Evolutionary conservation across 2,888 invertebrate species (phyloP).

Genomic region (Pediacus dermestoides): DNA sequence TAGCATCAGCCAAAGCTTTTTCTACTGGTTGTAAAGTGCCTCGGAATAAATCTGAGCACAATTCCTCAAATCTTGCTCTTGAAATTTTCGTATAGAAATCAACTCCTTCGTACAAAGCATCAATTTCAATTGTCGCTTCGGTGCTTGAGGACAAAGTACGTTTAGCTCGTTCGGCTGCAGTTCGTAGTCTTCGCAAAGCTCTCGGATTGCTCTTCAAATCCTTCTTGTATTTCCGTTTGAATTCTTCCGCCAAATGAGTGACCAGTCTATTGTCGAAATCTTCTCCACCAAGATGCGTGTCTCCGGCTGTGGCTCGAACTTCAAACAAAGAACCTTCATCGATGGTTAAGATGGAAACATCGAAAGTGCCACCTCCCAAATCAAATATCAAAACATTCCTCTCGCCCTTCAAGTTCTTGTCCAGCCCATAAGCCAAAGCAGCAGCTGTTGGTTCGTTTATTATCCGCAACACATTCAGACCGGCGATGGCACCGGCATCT

Average conservation of each 20-base stretch:
- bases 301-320: conserved; percentile 54
- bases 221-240: conserved; percentile 67
- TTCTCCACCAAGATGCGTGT: conserved; percentile 52
- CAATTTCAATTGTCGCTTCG: conserved; percentile 72
- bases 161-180: conserved; percentile 75
- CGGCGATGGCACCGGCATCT: conserved; percentile 66
- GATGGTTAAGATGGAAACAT: conserved; percentile 65
- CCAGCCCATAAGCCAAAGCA: conserved; percentile 18
- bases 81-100: conserved; percentile 71
- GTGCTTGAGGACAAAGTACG: conserved; percentile 73
- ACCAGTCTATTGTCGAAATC: conserved; percentile 61
- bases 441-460: conserved; percentile 53
- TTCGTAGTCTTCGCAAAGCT: conserved; percentile 66
- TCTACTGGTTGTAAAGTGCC: conserved; percentile 66
- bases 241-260: conserved; percentile 64
- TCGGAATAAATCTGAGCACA: conserved; percentile 67
- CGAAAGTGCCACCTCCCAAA: conserved; percentile 61
- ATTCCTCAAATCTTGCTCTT: conserved; percentile 72
- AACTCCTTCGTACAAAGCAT: conserved; percentile 69
- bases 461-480: conserved; percentile 63
- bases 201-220: conserved; percentile 60
- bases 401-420: conserved; percentile 15
- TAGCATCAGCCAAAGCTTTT: conserved; percentile 74
- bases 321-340: conserved; percentile 59
- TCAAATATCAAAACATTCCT: conserved; percentile 49